Evolutionary conservation across 1,140 invertebrate species (phyloP).

Genomic region (Pseudomyrmex cubaensis): DNA sequence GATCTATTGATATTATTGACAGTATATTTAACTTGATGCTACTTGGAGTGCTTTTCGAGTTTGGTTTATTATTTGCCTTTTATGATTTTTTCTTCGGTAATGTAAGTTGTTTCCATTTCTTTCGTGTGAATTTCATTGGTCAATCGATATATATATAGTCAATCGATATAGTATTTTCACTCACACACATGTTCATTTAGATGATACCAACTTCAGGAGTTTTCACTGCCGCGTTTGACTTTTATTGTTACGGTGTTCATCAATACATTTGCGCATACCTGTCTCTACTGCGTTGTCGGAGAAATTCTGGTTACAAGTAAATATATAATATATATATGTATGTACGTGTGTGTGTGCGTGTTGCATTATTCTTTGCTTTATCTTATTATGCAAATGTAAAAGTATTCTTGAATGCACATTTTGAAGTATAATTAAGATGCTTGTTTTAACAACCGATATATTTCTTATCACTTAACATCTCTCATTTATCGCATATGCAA

Average conservation of each 20-base stretch:
- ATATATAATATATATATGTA: neutral
- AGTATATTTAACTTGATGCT: conserved; percentile 41
- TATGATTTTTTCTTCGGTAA: conserved; percentile 22
- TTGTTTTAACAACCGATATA: neutral
- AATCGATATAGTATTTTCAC: neutral
- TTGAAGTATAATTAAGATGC: neutral
- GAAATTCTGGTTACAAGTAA: conserved; percentile 49
- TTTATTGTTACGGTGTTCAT: neutral
- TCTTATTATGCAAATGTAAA: neutral
- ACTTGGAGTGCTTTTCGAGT: conserved; percentile 17
- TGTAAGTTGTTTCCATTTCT: conserved; percentile 26
- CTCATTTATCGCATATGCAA: neutral
- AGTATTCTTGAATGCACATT: neutral
- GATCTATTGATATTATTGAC: conserved; percentile 35
- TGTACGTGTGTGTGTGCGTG: neutral
- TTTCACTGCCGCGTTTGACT: conserved; percentile 1
- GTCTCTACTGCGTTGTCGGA: conserved; percentile 25
- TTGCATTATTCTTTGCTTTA: neutral
- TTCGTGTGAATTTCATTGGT: neutral
- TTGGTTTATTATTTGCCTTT: conserved; percentile 23
- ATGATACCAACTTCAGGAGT: neutral
- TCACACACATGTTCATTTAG: neutral
- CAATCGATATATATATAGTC: neutral
- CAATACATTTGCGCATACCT: conserved; percentile 29
- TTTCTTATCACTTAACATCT: neutral